These are phyloP conservation scores for Himalopsyche anomala DNA, from an alignment of 2,888 invertebrate species.

Conservation along the genomic window DNA sequence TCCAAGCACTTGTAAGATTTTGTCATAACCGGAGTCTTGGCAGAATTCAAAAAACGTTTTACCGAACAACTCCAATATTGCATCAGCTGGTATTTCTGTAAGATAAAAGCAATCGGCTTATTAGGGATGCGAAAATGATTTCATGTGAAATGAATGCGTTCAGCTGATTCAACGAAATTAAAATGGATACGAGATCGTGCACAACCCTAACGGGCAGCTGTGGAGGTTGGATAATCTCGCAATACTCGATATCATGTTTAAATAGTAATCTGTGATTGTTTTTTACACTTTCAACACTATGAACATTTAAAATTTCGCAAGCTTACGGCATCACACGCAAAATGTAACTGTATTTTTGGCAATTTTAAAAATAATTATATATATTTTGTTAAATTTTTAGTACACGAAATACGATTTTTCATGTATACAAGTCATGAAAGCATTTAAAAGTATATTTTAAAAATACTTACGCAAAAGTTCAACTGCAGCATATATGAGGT, in stretches of 20 bases:
- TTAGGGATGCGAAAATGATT: too few relatives aligned
- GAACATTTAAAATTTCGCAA: neutral
- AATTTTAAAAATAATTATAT: too few relatives aligned
- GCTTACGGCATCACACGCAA: too few relatives aligned
- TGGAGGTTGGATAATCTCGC: too few relatives aligned
- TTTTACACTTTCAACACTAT: neutral
- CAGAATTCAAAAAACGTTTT: slow-evolving; percentile 98
- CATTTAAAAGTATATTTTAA: slow-evolving; percentile 28
- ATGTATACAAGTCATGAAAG: too few relatives aligned
- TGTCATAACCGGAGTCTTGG: slow-evolving; percentile 97
- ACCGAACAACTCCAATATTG: slow-evolving; percentile 93
- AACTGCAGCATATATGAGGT: slow-evolving; percentile 93
- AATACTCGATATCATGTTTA: too few relatives aligned
- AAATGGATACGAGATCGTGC: too few relatives aligned
- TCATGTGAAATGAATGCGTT: too few relatives aligned
- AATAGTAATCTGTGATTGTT: neutral
- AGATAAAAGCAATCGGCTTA: neutral
- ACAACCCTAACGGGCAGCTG: neutral
- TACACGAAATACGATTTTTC: too few relatives aligned
- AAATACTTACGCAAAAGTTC: slow-evolving; percentile 89
- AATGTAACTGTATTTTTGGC: too few relatives aligned
- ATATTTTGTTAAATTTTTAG: too few relatives aligned
- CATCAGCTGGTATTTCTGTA: slow-evolving; percentile 91
- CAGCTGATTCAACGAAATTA: too few relatives aligned
- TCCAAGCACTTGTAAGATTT: slow-evolving; percentile 94